These are phyloP conservation scores for Bubo bubo DNA, from an alignment of 2,113 vertebrate species.

Conservation along the genomic window DNA sequence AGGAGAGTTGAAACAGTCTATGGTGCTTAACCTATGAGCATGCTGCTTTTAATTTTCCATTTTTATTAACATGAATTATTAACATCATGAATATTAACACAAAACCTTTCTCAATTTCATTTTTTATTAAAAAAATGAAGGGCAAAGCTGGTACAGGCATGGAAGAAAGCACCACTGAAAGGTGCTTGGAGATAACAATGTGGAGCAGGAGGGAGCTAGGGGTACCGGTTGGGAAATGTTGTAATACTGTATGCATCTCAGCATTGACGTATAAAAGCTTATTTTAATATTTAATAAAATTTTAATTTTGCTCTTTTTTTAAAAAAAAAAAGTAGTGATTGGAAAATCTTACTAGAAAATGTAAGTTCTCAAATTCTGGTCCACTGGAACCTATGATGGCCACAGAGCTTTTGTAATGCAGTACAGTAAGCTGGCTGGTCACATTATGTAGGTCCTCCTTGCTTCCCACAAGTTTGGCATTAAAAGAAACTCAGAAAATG, in stretches of 20 bases:
- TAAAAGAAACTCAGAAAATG: neutral
- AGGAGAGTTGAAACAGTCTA: neutral
- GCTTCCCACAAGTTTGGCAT: neutral
- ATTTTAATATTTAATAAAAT: neutral
- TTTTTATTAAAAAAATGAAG: constrained; percentile 33
- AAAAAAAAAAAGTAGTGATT: neutral
- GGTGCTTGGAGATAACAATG: neutral
- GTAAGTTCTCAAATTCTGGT: neutral
- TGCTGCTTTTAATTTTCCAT: constrained; percentile 58
- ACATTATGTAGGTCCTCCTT: neutral
- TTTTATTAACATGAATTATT: constrained; percentile 61
- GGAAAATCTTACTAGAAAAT: neutral
- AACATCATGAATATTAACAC: constrained; percentile 30
- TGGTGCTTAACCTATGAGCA: neutral
- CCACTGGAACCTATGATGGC: neutral
- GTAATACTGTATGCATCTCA: neutral
- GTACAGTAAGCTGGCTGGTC: neutral
- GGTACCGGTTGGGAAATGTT: neutral
- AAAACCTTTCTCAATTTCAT: constrained; percentile 12
- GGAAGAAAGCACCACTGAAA: neutral
- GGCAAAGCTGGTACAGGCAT: neutral
- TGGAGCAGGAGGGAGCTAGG: neutral
- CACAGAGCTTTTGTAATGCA: neutral
- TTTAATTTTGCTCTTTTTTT: neutral
- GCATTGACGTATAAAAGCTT: neutral